Conservation (phyloP, 2,797 vertebrate genomes). For the Coregonus suidteri region DNA sequence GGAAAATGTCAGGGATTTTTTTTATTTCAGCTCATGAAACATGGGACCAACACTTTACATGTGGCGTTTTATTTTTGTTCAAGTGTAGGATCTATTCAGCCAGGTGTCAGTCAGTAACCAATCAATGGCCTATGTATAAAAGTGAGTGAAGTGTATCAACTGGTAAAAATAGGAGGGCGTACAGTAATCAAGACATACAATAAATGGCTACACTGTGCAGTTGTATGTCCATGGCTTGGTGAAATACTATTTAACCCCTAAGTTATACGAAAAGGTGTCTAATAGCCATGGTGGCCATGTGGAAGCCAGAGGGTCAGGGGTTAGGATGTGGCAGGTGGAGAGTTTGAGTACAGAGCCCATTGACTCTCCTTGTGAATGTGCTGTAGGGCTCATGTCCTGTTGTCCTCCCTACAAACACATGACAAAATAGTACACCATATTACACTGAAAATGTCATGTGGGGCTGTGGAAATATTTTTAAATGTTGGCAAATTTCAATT, state of each 20-base stretch:
- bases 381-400: conserved; percentile 23
- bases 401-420: neutral
- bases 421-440: neutral
- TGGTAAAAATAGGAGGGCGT: neutral
- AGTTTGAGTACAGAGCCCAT: conserved; percentile 22
- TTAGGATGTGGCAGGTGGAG: neutral
- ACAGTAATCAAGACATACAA: neutral
- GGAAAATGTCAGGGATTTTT: too few relatives aligned
- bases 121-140: neutral
- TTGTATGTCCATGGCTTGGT: neutral
- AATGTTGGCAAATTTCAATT: neutral
- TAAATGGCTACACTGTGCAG: neutral
- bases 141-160: neutral
- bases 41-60: too few relatives aligned
- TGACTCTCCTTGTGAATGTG: neutral
- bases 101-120: too few relatives aligned
- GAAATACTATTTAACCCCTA: neutral
- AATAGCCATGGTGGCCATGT: too few relatives aligned
- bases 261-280: neutral
- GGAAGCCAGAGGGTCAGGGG: neutral
- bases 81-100: too few relatives aligned
- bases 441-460: neutral
- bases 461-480: neutral
- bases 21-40: too few relatives aligned
- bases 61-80: too few relatives aligned